A percentile compares a stretch with the other conserved stretches of the same genome.
These are phyloP conservation scores for Chloropsis cyanopogon DNA, from an alignment of 2,113 vertebrate species.

Conservation along the genomic window DNA sequence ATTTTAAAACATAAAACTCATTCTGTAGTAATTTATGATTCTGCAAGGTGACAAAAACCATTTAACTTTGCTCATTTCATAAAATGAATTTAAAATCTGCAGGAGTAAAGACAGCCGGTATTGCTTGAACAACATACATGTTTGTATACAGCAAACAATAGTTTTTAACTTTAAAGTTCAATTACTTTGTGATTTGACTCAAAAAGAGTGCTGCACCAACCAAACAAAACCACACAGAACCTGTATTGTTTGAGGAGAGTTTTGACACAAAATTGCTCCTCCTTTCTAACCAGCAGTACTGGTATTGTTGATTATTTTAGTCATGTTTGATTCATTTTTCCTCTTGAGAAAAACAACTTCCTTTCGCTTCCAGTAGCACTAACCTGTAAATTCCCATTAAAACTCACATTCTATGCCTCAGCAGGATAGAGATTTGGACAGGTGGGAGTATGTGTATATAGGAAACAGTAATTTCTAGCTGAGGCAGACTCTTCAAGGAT, in stretches of 20 bases:
- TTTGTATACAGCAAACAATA: not conserved
- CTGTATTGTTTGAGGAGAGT: not conserved
- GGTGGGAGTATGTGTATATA: not conserved
- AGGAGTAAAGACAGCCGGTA: not conserved
- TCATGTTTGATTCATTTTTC: not conserved
- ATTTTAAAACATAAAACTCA: not conserved
- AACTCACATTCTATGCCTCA: not conserved
- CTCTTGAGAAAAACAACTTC: not conserved
- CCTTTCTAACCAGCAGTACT: not conserved
- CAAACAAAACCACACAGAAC: not conserved
- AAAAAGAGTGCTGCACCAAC: not conserved
- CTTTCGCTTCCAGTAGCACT: not conserved
- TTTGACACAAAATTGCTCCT: not conserved
- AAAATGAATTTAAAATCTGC: not conserved
- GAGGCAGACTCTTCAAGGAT: slow-evolving; percentile 52
- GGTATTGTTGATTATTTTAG: not conserved
- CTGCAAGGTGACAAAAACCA: not conserved
- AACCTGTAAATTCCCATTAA: not conserved
- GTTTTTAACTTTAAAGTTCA: not conserved
- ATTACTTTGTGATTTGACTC: not conserved
- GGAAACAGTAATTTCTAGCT: slow-evolving; percentile 64
- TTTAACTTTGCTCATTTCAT: not conserved
- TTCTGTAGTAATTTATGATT: not conserved
- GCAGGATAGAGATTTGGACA: not conserved
- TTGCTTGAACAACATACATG: not conserved